Base-by-base conservation (phyloP, 2,113 vertebrate genomes). In the Crotalus horridus region DNA sequence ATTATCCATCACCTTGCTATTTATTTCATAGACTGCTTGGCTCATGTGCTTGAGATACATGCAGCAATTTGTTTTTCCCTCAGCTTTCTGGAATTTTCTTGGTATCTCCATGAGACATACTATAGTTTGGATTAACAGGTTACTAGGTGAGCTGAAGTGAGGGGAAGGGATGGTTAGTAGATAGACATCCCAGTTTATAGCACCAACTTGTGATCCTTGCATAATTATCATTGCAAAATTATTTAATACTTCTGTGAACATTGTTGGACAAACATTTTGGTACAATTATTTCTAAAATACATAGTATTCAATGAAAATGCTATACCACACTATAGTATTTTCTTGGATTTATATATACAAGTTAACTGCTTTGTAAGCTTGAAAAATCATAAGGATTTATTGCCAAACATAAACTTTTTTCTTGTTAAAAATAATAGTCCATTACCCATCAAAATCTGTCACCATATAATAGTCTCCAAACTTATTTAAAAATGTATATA, bases 371-470 rank as follows among this genome's bases (percentile, higher is more conserved):
- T 54, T 46, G 59, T 88, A 90, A 1, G 3, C 91, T 17, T 24
- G 90, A 94, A 93, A 93, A 6, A 58, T 89, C 21, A 55, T 39
- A 90, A 1, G 39, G 33, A 56, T 92, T 92, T 56, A 88, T 89
- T 20, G n/a, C 39, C 26, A 92, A n/a, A 13, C 53, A 89, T 92
- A 89, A 51, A 48, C 26, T 10, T 74, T 24, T 89, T 17, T 54
- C 5, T n/a, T 46, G 58, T 3, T 24, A 29, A 39, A 6, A n/a
- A 29, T 43, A 23, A 2, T 64, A 39, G 33, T 81, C 69, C 69
- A 81, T 81, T 81, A 39, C 6, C 33, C 17, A 81, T 39, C n/a
- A 81, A 39, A 81, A 81, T 39, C 69, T 81, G 33, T 21, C 33
- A 39, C 33, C n/a, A 81, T 81, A 81, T 81, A 74, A 33, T 74